A percentile compares a stretch with the other conserved stretches of the same genome.
phyloP scores from a whole-genome alignment of 1,140 invertebrate genomes.

The Aphelinus atriplicis region DNA sequence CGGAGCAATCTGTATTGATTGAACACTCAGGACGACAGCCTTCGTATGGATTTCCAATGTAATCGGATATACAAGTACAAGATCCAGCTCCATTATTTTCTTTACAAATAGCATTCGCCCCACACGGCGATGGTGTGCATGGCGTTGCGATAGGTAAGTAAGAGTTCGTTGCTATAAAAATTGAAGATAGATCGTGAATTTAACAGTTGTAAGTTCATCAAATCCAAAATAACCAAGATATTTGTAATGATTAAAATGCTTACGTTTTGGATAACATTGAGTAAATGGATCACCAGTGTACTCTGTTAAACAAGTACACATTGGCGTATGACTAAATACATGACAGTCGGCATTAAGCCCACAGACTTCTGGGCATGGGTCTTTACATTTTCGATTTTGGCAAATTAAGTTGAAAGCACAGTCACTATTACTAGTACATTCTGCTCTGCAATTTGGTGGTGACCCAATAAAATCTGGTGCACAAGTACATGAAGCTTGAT shows the following conservation, averaged over 20 bases:
- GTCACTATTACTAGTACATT: slow-evolving; percentile 66
- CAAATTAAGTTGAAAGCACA: slow-evolving; percentile 63
- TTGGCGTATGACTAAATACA: slow-evolving; percentile 72
- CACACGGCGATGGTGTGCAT: slow-evolving; percentile 71
- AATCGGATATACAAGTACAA: slow-evolving; percentile 58
- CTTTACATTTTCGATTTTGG: slow-evolving; percentile 64
- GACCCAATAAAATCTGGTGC: slow-evolving; percentile 66
- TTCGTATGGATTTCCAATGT: slow-evolving; percentile 68
- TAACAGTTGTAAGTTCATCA: slow-evolving; percentile 44
- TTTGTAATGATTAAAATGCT: slow-evolving; percentile 35
- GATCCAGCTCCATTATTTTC: slow-evolving; percentile 49
- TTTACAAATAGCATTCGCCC: slow-evolving; percentile 64
- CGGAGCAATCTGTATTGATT: slow-evolving; percentile 64
- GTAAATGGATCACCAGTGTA: slow-evolving; percentile 68
- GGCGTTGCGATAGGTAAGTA: slow-evolving; percentile 61
- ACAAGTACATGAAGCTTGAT: slow-evolving; percentile 73
- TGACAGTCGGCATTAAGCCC: slow-evolving; percentile 72
- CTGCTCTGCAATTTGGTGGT: slow-evolving; percentile 62
- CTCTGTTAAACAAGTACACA: slow-evolving; percentile 64
- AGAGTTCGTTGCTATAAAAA: slow-evolving; percentile 41
- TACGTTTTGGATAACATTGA: slow-evolving; percentile 58
- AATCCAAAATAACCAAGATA: slow-evolving; percentile 53
- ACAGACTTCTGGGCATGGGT: slow-evolving; percentile 66
- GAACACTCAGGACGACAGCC: slow-evolving; percentile 66
- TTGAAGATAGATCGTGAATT: slow-evolving; percentile 5